Percentiles rank a stretch among this genome's conserved stretches.
Evolutionary conservation across 2,888 invertebrate species (phyloP).

Genomic region (Margaritifera margaritifera): DNA sequence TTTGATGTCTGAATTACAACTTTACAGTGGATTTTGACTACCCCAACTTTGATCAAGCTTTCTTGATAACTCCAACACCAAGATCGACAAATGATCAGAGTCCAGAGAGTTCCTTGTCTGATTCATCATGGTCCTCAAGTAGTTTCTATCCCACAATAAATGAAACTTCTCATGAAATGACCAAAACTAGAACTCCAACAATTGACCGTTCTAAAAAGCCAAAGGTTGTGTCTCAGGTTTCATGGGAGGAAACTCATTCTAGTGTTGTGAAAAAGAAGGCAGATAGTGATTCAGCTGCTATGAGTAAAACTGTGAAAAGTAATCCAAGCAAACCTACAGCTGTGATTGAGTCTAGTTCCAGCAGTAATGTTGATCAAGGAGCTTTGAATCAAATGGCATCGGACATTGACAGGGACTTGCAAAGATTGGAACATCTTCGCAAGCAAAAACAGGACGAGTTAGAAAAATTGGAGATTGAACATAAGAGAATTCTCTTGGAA

Average conservation of each 20-base stretch:
- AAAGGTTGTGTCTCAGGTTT: neutral
- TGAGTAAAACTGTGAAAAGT: neutral
- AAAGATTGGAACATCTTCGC: conserved; percentile 37
- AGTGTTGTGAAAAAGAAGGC: conserved; percentile 5
- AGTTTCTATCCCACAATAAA: neutral
- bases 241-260: neutral
- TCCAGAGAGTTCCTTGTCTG: neutral
- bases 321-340: no score
- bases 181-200: conserved; percentile 1
- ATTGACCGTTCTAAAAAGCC: conserved; percentile 1
- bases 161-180: neutral
- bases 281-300: conserved; percentile 8
- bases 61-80: conserved; percentile 31
- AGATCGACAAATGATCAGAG: conserved; percentile 3
- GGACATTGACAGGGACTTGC: conserved; percentile 36
- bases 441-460: conserved; percentile 41
- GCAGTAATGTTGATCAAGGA: no score
- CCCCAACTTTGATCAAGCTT: conserved; percentile 68
- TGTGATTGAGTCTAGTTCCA: no score
- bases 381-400: no score
- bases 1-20: neutral
- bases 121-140: neutral
- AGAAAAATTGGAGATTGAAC: conserved; percentile 29
- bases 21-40: conserved; percentile 70
- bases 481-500: conserved; percentile 46